Evolutionary conservation across 2,113 vertebrate genomes (phyloP), one percentile per base, ranked within the genome.

Genomic region (Naja naja): DNA sequence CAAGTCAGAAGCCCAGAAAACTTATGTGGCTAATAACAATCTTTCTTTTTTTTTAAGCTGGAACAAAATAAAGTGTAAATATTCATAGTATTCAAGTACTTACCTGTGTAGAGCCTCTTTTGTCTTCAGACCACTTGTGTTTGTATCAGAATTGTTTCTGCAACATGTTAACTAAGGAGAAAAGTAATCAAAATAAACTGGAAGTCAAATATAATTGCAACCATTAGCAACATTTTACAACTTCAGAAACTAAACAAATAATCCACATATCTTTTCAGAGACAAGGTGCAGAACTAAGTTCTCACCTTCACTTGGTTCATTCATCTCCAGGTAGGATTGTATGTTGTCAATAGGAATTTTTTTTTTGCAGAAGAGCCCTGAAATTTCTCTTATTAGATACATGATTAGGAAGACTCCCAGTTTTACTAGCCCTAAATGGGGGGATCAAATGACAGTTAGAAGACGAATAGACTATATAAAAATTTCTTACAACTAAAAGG

Each of bases 91-190:
- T 55, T 86, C 2, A 55, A 14, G 14, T 93, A n/a, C 90, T 92
- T 92, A 98, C 97, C 96, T 98, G 96, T 85, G 97, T 92, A 54
- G 94, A 97, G 60, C 96, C 96, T 88, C 22, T 95, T 94, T 94
- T 90, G 95, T 96, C 95, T 97, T 97, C 95, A 96, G 93, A 27
- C 92, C 89, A 91, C 96, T 96, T 93, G 96, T 94, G 39, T 96
- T n/a, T 16, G 97, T 97, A 91, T 95, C 94, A 93, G 95, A 97
- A 56, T 97, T 92, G 89, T 95, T 96, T 93, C 97, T 96, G 87
- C 94, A 94, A 90, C 91, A 93, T n/a, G 90, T 95, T 91, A 90
- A 1, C 0, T 88, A 90, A 91, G 93, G 90, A 91, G 39, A 45
- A n/a, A 54, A 85, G 45, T 30, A 85, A 85, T 30, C 34, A 55